Percentiles rank a stretch among this genome's conserved stretches.
These are phyloP conservation scores for Podabrus alpinus DNA, from an alignment of 2,888 invertebrate species.

Conservation along the genomic window DNA sequence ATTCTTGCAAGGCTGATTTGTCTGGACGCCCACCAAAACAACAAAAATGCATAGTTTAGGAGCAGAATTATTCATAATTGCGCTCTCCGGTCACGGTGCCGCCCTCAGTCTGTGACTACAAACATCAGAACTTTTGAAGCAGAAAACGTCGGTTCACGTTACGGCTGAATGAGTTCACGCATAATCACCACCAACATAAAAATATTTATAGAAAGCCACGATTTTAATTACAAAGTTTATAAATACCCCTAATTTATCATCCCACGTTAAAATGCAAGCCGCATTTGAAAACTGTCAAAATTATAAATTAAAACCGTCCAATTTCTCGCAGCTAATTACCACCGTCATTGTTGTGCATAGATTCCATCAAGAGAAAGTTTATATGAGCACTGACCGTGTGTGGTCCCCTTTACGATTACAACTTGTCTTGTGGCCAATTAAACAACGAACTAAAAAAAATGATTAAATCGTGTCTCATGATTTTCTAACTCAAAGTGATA, in stretches of 20 bases:
- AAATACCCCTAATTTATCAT: background rate
- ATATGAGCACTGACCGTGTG: background rate
- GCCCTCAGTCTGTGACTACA: conserved; percentile 37
- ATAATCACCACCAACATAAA: background rate
- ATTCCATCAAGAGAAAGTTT: background rate
- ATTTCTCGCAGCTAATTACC: background rate
- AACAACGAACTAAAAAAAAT: background rate
- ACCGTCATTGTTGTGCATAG: background rate
- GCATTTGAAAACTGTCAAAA: background rate
- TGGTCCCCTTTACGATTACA: background rate
- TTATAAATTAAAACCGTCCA: background rate
- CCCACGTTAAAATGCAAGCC: too few species aligned
- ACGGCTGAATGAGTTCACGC: background rate
- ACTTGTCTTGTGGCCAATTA: background rate
- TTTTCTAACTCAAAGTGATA: background rate
- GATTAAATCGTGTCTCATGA: background rate
- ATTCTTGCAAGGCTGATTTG: conserved; percentile 5
- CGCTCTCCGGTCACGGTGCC: conserved; percentile 26
- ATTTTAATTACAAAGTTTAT: background rate
- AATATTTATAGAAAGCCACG: background rate
- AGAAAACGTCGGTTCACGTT: conserved; percentile 9
- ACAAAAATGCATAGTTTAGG: conserved; percentile 4
- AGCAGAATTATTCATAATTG: conserved; percentile 2
- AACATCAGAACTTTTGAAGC: conserved; percentile 22
- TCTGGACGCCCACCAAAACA: conserved; percentile 19